Percentiles rank a stretch among this genome's conserved stretches.
Evolutionary conservation across 2,113 vertebrate species (phyloP).

Genomic region (Podilymbus podiceps): DNA sequence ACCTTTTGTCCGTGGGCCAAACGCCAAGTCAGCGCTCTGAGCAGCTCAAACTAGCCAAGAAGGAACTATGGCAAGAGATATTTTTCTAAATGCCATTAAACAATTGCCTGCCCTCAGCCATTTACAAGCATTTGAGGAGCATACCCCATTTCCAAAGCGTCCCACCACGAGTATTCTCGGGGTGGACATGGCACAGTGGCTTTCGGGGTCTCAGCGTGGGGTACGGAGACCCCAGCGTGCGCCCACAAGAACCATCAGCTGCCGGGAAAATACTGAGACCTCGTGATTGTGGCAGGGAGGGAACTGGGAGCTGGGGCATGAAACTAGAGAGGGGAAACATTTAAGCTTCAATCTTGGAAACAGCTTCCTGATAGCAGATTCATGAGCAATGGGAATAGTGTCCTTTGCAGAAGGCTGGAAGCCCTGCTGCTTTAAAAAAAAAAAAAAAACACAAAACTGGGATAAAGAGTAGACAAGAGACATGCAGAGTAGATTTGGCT

Average conservation of each 20-base stretch:
- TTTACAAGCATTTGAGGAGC: not conserved
- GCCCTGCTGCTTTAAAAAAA: not conserved
- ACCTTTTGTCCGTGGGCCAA: not conserved
- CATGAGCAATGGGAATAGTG: conserved; percentile 36
- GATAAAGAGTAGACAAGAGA: not conserved
- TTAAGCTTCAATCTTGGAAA: conserved; percentile 56
- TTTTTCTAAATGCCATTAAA: not conserved
- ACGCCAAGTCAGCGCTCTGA: not conserved
- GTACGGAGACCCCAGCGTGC: not conserved
- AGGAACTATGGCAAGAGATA: not conserved
- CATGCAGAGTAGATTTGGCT: not conserved
- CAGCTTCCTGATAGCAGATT: conserved; percentile 61
- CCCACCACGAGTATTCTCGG: not conserved
- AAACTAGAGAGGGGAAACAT: conserved; percentile 49
- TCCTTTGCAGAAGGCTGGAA: conserved; percentile 31
- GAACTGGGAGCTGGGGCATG: conserved; percentile 1
- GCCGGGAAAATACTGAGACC: not conserved
- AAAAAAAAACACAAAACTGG: not conserved
- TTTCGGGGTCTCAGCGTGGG: not conserved
- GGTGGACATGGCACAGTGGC: not conserved
- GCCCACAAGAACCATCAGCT: not conserved
- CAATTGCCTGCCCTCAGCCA: not conserved
- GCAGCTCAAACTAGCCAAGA: not conserved
- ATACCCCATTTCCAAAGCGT: not conserved
- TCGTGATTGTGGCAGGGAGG: not conserved